Base-by-base conservation (phyloP, 2,113 vertebrate species). In the Mastomys coucha region DNA sequence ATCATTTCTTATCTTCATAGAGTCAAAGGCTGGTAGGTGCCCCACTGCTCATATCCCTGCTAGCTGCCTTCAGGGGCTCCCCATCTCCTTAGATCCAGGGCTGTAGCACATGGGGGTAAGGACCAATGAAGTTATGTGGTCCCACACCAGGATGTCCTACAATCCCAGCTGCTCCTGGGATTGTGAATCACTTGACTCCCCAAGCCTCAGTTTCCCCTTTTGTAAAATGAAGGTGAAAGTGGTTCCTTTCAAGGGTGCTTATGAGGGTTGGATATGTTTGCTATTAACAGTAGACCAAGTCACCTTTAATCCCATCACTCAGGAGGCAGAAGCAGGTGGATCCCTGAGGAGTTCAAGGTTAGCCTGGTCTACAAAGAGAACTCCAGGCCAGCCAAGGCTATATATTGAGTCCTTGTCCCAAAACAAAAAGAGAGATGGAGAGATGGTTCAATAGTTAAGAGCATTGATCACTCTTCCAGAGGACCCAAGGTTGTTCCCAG, bases 111-210 rank as follows among this genome's bases (percentile, higher is more conserved):
- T 49, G 45, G 4, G 1, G 4, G 1, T 36, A 76, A 67, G 24
- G 5, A 28, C 5, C 9, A 4, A n/a, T 26, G 13, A 42, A 56
- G 11, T 1, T 2, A 45, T 5, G 4, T 1, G 2, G 10, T 20
- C 1, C 53, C 9, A 20, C 28, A 49, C 0, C 1, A 31, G 36
- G 19, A 5, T 5, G 19, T 8, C 6, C 20, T 76, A 75, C 24
- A 11, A 14, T 60, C 39, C 72, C 39, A 33, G n/a, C 39, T 45
- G 20, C 42, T 85, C 77, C 77, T 19, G 16, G 53, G 45, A 45
- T 45, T 13, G 58, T 84, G 63, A 91, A 63, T 42, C 36, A 73
- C 75, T 92, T 45, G 36, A 53, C 33, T 58, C 73, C 36, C 22
- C 36, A 77, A 58, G 45, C 85, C 73, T 96, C 91, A 22, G 26